phyloP scores from a whole-genome alignment of 2,797 vertebrate genomes.

The Chaetodon trifasciatus region DNA sequence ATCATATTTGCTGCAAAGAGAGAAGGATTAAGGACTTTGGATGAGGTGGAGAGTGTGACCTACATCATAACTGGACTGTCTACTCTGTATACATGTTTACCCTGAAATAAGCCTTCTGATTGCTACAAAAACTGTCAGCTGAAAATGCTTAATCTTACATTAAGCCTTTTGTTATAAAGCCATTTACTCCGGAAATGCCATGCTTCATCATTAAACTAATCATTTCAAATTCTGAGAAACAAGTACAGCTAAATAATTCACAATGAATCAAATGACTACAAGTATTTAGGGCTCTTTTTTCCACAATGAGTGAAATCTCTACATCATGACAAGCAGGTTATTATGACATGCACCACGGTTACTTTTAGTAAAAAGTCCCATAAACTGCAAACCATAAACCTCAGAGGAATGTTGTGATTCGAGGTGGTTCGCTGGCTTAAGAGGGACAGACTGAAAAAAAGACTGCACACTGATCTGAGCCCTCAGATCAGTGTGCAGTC shows the following conservation, averaged over 20 bases:
- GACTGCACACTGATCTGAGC: not conserved
- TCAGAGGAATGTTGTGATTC: too few relatives aligned
- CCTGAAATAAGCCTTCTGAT: too few relatives aligned
- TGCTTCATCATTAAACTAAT: not conserved
- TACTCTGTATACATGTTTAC: not conserved
- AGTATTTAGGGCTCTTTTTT: too few relatives aligned
- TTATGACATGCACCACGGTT: too few relatives aligned
- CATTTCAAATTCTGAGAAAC: not conserved
- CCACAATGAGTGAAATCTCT: too few relatives aligned
- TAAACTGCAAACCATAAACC: not conserved
- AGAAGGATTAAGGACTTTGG: not conserved
- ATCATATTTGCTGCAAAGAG: too few relatives aligned
- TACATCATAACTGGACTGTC: not conserved
- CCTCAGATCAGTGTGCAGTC: too few relatives aligned
- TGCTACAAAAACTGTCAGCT: not conserved
- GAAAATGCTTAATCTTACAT: not conserved
- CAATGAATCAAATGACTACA: too few relatives aligned
- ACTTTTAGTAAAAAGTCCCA: not conserved
- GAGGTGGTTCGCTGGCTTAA: not conserved
- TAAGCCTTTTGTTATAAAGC: not conserved
- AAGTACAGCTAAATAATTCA: not conserved
- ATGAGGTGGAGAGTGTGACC: constrained; percentile 6
- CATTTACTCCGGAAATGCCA: not conserved
- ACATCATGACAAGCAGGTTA: too few relatives aligned
- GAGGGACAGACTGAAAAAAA: too few relatives aligned